A percentile compares a stretch with the other conserved stretches of the same genome.
Evolutionary conservation across 2,888 invertebrate species (phyloP).

Genomic region (Cybosia mesomella): DNA sequence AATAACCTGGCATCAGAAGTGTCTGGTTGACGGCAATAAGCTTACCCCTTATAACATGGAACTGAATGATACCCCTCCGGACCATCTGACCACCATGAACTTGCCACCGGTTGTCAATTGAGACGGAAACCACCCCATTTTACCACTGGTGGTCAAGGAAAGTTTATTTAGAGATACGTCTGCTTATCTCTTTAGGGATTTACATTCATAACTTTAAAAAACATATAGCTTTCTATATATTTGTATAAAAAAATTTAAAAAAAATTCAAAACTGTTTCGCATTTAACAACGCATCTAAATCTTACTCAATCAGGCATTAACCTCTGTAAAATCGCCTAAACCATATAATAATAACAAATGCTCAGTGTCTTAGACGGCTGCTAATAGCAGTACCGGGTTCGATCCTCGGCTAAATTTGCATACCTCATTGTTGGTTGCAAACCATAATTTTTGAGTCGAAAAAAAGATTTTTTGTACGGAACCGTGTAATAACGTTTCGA

Average conservation of each 20-base stretch:
- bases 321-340: conserved; percentile 59
- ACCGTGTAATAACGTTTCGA: conserved; percentile 53
- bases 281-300: conserved; percentile 37
- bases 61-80: too few relatives aligned
- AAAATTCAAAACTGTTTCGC: not conserved
- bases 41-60: too few relatives aligned
- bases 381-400: conserved; percentile 72
- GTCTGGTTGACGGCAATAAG: too few relatives aligned
- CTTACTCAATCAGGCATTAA: conserved; percentile 56
- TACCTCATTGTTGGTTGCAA: conserved; percentile 81
- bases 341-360: conserved; percentile 69
- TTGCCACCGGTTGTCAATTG: too few relatives aligned
- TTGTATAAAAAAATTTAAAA: not conserved
- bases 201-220: too few relatives aligned
- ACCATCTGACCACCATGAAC: too few relatives aligned
- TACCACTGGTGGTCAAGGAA: too few relatives aligned
- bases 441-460: conserved; percentile 72
- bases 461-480: conserved; percentile 51
- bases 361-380: conserved; percentile 64
- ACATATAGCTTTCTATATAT: too few relatives aligned
- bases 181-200: too few relatives aligned
- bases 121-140: too few relatives aligned
- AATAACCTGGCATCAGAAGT: too few relatives aligned
- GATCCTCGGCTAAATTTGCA: conserved; percentile 75
- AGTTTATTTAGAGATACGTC: too few relatives aligned